Base-by-base conservation (phyloP, 2,888 invertebrate species). In the Nipponacmea schrenckii region DNA sequence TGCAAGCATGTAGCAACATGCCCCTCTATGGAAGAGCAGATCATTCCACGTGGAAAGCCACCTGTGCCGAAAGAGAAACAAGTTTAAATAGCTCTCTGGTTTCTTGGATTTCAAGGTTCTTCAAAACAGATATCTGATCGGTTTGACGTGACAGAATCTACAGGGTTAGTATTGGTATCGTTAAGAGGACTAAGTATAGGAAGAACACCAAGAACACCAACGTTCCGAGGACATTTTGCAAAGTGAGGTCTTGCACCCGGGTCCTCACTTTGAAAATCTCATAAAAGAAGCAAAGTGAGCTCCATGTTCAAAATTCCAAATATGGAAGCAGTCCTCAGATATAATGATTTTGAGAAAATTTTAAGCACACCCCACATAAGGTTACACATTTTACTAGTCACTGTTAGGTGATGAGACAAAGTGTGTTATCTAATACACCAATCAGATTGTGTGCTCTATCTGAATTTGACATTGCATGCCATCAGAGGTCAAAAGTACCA, bases 181-280 rank as follows among this genome's bases (percentile, higher is more conserved):
- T 56, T 20, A 24, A 24, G 56, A 56, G 56, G 56, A 56, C 20
- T 24, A 10, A 20, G 8, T 56, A 20, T 56, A 56, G 20, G 56
- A 24, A 56, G 56, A 39, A 39, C 56, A 56, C 56, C 56, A n/a
- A n/a, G n/a, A 48, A 48, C 56, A 56, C 56, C 56, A 56, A 56
- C 56, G 56, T 56, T 56, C 56, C 56, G 56, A 56, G 56, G 56
- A 56, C 56, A 24, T 56, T 56, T 56, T 56, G 56, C 56, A 56
- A 56, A 56, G 56, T 56, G 56, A 56, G 56, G 56, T 24, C 56
- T 56, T 56, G 56, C 56, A 20, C 56, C 10, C 56, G 56, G 56
- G 56, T 56, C 56, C 56, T 56, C 56, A 56, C 56, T 56, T 56
- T 56, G 56, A 56, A 56, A 56, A 14, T 56, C 56, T 56, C 56